Evolutionary conservation across 2,888 invertebrate genomes (phyloP).

Genomic region (Maniola hyperantus): DNA sequence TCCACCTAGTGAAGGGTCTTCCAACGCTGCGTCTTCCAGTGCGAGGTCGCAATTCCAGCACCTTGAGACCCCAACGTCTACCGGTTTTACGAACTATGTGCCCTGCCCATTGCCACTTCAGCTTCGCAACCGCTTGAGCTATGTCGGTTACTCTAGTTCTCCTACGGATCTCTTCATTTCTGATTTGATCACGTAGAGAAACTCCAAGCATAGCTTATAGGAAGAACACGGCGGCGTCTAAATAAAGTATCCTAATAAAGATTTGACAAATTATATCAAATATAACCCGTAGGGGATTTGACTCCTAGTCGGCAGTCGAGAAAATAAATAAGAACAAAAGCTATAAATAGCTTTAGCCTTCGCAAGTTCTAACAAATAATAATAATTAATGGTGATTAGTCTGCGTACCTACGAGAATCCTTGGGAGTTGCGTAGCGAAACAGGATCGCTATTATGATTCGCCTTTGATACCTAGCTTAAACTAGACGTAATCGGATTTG

Average conservation of each 20-base stretch:
- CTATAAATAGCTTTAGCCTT: conserved; percentile 26
- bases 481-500: conserved; percentile 13
- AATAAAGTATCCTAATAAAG: conserved; percentile 1
- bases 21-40: too few species aligned
- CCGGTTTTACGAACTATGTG: too few species aligned
- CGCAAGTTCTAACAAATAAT: conserved; percentile 16
- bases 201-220: too few species aligned
- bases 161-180: too few species aligned
- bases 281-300: conserved; percentile 10
- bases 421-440: conserved; percentile 10
- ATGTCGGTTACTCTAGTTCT: too few species aligned
- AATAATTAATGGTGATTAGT: conserved; percentile 22
- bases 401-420: conserved; percentile 10
- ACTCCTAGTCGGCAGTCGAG: conserved; percentile 7
- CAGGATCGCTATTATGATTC: conserved; percentile 11
- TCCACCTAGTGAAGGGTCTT: too few species aligned
- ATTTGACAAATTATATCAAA: conserved; percentile 12
- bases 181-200: too few species aligned
- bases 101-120: too few species aligned
- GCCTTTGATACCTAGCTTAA: conserved; percentile 12
- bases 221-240: background rate
- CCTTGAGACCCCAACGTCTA: too few species aligned
- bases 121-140: too few species aligned
- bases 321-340: conserved; percentile 19
- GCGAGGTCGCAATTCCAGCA: too few species aligned